phyloP scores from a whole-genome alignment of 2,113 vertebrate species.

The Lophotis ruficrista region DNA sequence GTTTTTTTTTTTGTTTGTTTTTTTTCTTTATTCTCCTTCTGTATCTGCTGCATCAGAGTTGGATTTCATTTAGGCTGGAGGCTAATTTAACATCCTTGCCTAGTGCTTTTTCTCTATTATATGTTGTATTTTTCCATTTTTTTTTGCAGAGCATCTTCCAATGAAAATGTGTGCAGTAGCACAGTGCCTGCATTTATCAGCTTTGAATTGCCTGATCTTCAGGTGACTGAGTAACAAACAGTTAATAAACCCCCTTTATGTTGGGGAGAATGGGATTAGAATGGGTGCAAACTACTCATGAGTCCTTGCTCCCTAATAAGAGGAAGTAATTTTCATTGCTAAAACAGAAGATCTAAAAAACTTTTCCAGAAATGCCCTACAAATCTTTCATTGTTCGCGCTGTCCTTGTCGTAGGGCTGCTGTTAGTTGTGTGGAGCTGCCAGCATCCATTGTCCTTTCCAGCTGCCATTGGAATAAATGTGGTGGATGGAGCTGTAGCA shows the following conservation, averaged over 20 bases:
- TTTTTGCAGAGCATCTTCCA: neutral
- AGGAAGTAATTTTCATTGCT: neutral
- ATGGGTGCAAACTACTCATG: neutral
- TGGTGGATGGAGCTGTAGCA: neutral
- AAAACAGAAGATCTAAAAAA: neutral
- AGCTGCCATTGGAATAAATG: neutral
- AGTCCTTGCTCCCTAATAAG: neutral
- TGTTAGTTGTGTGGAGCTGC: neutral
- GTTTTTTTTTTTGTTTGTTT: neutral
- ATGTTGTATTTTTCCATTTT: neutral
- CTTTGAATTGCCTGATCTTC: neutral
- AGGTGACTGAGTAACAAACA: neutral
- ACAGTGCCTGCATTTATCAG: neutral
- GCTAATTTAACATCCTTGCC: neutral
- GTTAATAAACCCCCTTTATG: neutral
- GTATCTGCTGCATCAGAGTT: neutral
- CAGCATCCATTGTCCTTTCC: neutral
- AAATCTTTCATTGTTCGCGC: neutral
- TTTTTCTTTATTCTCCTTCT: fast-evolving
- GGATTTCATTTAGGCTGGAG: neutral
- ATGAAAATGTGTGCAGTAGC: neutral
- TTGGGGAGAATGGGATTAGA: neutral
- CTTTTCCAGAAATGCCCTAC: neutral
- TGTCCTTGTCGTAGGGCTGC: neutral
- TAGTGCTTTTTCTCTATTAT: neutral